These are phyloP conservation scores for Quadroppia sp. DNA, from an alignment of 2,888 invertebrate species.

Conservation along the genomic window DNA sequence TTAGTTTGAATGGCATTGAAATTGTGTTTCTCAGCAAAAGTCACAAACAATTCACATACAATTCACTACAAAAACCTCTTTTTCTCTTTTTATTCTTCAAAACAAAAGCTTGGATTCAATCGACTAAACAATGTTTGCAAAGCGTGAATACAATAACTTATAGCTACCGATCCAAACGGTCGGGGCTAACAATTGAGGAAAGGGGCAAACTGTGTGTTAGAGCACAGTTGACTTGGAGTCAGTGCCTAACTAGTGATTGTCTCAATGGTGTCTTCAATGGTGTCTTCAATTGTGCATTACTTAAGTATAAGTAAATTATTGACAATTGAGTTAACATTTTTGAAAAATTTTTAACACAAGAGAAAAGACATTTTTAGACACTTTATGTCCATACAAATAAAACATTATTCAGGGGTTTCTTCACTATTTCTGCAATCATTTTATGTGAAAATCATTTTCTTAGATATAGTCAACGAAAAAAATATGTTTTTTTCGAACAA, in stretches of 20 bases:
- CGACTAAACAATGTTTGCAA: slow-evolving; percentile 36
- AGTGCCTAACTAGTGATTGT: not conserved
- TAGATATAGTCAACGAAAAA: not conserved
- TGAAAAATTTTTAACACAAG: not conserved
- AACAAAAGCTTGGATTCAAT: slow-evolving; percentile 28
- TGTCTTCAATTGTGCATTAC: slow-evolving; percentile 29
- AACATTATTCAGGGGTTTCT: not conserved
- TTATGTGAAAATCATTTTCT: not conserved
- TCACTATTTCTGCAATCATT: not conserved
- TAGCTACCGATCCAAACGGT: not conserved
- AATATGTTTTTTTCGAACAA: not conserved
- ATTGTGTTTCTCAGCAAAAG: not conserved
- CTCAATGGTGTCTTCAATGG: not conserved
- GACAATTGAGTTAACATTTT: slow-evolving; percentile 15
- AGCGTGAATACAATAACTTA: slow-evolving; percentile 36
- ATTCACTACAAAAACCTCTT: not conserved
- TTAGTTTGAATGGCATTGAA: not conserved
- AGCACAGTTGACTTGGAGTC: not conserved
- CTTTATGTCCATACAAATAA: not conserved
- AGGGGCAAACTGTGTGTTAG: not conserved
- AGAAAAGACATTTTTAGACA: not conserved
- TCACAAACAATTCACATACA: not conserved
- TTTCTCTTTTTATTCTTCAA: slow-evolving; percentile 16
- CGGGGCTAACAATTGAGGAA: not conserved
- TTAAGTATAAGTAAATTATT: slow-evolving; percentile 21